Evolutionary conservation across 2,888 invertebrate species (phyloP).

Genomic region (Rotaria sp.): DNA sequence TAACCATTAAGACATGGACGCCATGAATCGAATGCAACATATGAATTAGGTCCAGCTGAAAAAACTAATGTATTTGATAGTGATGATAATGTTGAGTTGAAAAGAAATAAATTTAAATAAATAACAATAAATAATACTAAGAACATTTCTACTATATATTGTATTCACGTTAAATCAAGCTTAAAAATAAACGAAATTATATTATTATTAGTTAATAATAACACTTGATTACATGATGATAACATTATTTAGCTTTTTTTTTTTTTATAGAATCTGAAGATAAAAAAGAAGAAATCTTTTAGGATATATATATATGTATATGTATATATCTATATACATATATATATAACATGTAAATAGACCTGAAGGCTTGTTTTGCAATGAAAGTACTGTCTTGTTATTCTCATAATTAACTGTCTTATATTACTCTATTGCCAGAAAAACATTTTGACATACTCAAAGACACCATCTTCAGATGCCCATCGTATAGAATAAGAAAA

Average conservation of each 20-base stretch:
- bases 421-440: neutral
- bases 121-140: neutral
- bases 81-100: neutral
- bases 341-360: no score
- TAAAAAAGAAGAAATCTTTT: neutral
- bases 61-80: conserved; percentile 10
- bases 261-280: neutral
- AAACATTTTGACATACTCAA: conserved; percentile 15
- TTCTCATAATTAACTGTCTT: conserved; percentile 2
- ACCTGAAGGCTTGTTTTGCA: neutral
- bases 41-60: neutral
- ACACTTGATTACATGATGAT: neutral
- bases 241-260: neutral
- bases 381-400: neutral
- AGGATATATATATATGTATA: no score
- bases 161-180: neutral
- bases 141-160: neutral
- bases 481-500: neutral
- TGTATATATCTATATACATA: no score
- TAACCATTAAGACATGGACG: conserved; percentile 30
- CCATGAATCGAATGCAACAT: conserved; percentile 28
- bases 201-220: neutral
- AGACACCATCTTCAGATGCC: neutral
- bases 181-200: neutral
- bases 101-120: conserved; percentile 7